Evolutionary conservation across 2,797 vertebrate genomes (phyloP), one percentile per base, ranked within the genome.

Genomic region (Ceyx erithaca): DNA sequence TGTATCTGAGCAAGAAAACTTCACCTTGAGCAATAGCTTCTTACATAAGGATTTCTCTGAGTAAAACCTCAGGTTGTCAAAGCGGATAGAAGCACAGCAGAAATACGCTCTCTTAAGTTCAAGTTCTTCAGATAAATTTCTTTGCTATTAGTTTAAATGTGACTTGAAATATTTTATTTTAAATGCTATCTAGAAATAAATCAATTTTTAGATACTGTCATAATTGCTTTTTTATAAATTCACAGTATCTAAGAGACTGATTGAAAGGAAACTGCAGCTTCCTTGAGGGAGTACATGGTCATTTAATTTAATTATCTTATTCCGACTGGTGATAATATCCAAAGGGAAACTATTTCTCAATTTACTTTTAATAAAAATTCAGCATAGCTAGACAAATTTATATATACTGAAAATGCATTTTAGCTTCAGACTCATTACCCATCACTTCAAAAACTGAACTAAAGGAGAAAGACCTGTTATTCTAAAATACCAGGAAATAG

Each of bases 21-120:
- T 95, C 93, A 96, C 82, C 76, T 94, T 91, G 77, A 95, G 57
- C 96, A 95, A 96, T 85, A 91, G 61, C 79, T 95, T 96, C 55
- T 94, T 95, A 88, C 28, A 52, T 70, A 63, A 78, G 94, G 63
- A 71, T 90, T 95, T 95, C 68, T 94, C 86, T 35, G 71, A 93
- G 48, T 52, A 76, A 81, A 89, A 57, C 75, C 59, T 94, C 72
- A 67, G 51, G 41, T 77, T 90, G 49, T 55, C 48, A 55, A 93
- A 91, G 23, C 6, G 8, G 58, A 76, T 49, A 80, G 54, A 80
- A 83, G 15, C 15, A 66, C 16, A 87, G 33, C 25, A 90, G 73
- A 88, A 92, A 63, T 51, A 67, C 5, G 3, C 14, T 89, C 82
- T 89, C 67, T 90, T 77, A 93, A 92, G 73, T 88, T 83, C 72